These are phyloP conservation scores for Halcyon smyrnensis DNA, from an alignment of 2,797 vertebrate species.

Conservation along the genomic window DNA sequence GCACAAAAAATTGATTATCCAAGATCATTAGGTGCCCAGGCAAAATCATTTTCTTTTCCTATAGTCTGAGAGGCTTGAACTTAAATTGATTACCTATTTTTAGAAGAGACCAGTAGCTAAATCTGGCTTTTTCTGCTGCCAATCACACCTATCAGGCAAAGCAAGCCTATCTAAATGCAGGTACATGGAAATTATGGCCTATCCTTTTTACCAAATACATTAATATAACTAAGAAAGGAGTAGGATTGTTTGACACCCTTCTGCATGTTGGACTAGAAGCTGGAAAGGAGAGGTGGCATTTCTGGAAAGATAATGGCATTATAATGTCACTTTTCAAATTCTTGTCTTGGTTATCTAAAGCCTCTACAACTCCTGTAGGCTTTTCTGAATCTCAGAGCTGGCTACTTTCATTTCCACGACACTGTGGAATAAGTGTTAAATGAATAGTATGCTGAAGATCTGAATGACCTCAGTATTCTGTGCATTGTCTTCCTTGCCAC, in stretches of 20 bases:
- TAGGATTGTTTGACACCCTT: neutral
- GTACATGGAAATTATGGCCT: neutral
- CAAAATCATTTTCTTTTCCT: constrained; percentile 1
- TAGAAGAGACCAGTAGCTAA: constrained; percentile 41
- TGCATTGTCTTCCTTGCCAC: neutral
- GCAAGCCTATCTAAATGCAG: neutral
- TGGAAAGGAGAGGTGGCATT: neutral
- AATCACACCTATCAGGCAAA: constrained; percentile 6
- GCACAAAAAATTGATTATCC: constrained; percentile 48
- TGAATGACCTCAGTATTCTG: constrained; percentile 28
- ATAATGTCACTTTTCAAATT: neutral
- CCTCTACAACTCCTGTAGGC: neutral
- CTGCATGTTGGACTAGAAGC: neutral
- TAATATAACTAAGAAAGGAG: neutral
- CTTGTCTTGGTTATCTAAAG: neutral
- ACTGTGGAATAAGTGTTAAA: neutral
- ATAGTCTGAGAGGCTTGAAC: constrained; percentile 15
- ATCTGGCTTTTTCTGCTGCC: neutral
- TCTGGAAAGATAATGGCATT: neutral
- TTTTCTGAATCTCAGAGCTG: neutral
- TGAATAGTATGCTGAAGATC: constrained; percentile 46
- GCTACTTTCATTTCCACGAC: neutral
- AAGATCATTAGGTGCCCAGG: neutral
- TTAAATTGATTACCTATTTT: constrained; percentile 57
- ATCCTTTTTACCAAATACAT: neutral